A percentile compares a stretch with the other conserved stretches of the same genome.
These are phyloP conservation scores for Pyralis farinalis DNA, from an alignment of 2,888 invertebrate species.

Conservation along the genomic window DNA sequence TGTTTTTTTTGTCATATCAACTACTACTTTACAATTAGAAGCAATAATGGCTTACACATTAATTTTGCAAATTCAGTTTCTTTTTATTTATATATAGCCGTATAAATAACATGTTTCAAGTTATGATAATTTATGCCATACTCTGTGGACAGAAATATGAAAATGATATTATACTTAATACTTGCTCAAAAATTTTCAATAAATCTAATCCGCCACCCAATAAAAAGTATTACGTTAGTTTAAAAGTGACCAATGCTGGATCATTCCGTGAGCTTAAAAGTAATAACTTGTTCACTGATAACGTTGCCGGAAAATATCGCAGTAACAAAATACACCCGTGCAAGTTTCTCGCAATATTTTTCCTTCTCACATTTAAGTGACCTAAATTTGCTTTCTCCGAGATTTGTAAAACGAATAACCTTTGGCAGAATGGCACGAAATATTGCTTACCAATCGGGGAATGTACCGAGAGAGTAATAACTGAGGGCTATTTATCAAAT, in stretches of 20 bases:
- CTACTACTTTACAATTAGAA: too few relatives aligned
- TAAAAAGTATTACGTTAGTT: neutral
- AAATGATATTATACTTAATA: too few relatives aligned
- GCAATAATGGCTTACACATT: too few relatives aligned
- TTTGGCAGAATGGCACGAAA: slow-evolving; percentile 5
- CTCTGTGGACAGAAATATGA: too few relatives aligned
- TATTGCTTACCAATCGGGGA: slow-evolving; percentile 3
- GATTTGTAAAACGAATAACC: slow-evolving; percentile 11
- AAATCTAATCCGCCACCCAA: neutral
- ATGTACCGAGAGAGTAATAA: slow-evolving; percentile 3
- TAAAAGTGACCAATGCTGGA: slow-evolving; percentile 1
- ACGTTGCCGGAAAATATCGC: slow-evolving; percentile 5
- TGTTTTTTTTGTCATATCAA: too few relatives aligned
- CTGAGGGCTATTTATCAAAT: neutral
- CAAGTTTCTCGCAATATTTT: slow-evolving; percentile 5
- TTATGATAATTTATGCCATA: too few relatives aligned
- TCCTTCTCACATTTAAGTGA: slow-evolving; percentile 10
- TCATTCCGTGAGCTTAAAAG: slow-evolving; percentile 21
- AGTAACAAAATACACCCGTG: slow-evolving; percentile 8
- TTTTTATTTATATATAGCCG: too few relatives aligned
- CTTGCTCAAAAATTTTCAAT: neutral
- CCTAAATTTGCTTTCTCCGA: slow-evolving; percentile 8
- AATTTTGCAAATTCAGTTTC: too few relatives aligned
- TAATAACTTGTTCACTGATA: slow-evolving; percentile 8
- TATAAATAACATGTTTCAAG: too few relatives aligned